Conservation (phyloP, 2,113 vertebrate species). For the Pica pica region DNA sequence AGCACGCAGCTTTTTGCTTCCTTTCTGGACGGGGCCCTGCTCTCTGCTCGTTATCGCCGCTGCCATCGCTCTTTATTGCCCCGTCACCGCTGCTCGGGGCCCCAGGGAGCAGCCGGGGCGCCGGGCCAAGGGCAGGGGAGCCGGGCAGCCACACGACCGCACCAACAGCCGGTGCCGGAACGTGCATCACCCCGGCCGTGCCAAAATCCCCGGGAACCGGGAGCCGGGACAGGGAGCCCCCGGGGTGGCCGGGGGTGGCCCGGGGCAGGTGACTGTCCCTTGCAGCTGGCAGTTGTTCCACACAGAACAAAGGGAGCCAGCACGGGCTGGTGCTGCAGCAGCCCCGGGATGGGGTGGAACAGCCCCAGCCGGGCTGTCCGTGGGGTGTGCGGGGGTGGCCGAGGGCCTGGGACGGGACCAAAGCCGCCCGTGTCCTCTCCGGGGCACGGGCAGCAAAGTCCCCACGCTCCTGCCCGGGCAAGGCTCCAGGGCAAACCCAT, state of each 20-base stretch:
- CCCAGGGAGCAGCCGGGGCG: not conserved
- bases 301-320: not conserved
- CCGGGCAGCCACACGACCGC: not conserved
- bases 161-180: rapidly evolving
- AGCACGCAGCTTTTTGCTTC: not conserved
- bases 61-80: not conserved
- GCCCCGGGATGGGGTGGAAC: not conserved
- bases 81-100: not conserved
- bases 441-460: not conserved
- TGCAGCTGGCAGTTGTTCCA: not conserved
- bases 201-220: rapidly evolving
- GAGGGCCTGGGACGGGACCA: rapidly evolving
- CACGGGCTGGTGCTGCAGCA: not conserved
- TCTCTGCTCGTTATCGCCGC: not conserved
- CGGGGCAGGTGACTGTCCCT: not conserved
- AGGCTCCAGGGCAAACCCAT: not conserved
- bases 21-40: not conserved
- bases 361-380: not conserved
- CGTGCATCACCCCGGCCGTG: not conserved
- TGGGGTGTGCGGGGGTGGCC: rapidly evolving
- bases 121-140: not conserved
- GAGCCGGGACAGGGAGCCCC: not conserved
- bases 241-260: rapidly evolving
- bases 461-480: not conserved
- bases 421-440: rapidly evolving